Evolutionary conservation across 2,797 vertebrate species (phyloP).

Genomic region (Allobates femoralis): DNA sequence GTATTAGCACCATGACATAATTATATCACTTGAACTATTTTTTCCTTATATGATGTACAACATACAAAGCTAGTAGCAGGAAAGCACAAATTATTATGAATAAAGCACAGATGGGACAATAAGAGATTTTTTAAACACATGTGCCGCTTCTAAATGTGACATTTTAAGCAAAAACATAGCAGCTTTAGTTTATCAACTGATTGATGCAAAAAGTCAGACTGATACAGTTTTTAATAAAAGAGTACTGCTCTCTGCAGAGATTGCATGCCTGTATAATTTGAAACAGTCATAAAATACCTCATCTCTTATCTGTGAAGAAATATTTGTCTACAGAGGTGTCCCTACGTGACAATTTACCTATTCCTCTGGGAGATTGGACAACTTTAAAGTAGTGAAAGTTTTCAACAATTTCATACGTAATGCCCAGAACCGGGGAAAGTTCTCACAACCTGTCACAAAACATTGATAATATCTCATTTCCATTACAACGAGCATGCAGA

Average conservation of each 20-base stretch:
- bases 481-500: slow-evolving; percentile 54
- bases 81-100: not conserved
- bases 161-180: slow-evolving; percentile 23
- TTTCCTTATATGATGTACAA: not conserved
- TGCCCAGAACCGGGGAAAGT: slow-evolving; percentile 21
- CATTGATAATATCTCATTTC: slow-evolving; percentile 53
- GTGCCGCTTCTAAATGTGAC: not conserved
- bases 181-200: slow-evolving; percentile 20
- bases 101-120: not conserved
- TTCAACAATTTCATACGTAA: slow-evolving; percentile 39
- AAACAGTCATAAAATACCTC: not conserved
- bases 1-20: not conserved
- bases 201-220: slow-evolving; percentile 43
- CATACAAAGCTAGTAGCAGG: not conserved
- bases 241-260: not conserved
- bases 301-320: slow-evolving; percentile 44
- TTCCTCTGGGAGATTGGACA: slow-evolving; percentile 29
- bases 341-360: slow-evolving; percentile 39
- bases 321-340: slow-evolving; percentile 24
- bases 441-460: slow-evolving; percentile 36
- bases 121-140: not conserved
- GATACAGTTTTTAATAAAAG: slow-evolving; percentile 45
- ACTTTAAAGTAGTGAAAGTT: slow-evolving; percentile 28
- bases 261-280: slow-evolving; percentile 18
- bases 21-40: not conserved